Base-by-base conservation (phyloP, 2,888 invertebrate genomes). In the Stenurella melanura region DNA sequence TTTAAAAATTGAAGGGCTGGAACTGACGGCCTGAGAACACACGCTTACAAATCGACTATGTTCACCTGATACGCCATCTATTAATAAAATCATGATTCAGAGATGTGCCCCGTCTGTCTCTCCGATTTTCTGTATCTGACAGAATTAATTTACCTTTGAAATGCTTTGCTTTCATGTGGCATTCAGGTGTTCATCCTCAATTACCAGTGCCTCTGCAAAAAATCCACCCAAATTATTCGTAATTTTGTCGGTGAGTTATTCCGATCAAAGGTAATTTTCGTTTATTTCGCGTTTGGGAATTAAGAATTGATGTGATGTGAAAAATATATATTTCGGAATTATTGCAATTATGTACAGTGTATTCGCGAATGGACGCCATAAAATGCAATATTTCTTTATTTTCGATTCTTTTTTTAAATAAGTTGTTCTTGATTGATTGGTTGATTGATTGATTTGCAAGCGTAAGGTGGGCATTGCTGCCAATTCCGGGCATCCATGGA, bases 91-190 rank as follows among this genome's bases (percentile, higher is more conserved):
- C 85, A 85, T 86, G 86, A 86, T 81, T 83, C 82, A 77, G 83
- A 80, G 80, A 80, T 78, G 83, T 77, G 77, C 77, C 60, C 73
- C 70, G 78, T 76, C 78, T 79, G 73, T 80, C 74, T 83, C 74
- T 77, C 26, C 77, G 77, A 77, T 75, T 67, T 76, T 77, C 82
- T 86, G 86, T 77, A 77, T 83, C 82, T 85, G 86, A 86, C 86
- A 86, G 85, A 81, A 84, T 86, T 86, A 86, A 86, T 85, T 86
- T 86, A 85, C 85, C 85, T 86, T 85, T 83, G 82, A 80, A 82
- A 81, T 78, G 78, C 76, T 79, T 80, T 77, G 82, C 85, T 85
- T 85, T 85, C 82, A 83, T 84, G 84, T 80, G 82, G 80, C 80
- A 80, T 80, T 81, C 81, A 83, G 82, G 81, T 83, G 84, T 80